Evolutionary conservation across 2,113 vertebrate genomes (phyloP).

Genomic region (Gymnobelideus leadbeateri): DNA sequence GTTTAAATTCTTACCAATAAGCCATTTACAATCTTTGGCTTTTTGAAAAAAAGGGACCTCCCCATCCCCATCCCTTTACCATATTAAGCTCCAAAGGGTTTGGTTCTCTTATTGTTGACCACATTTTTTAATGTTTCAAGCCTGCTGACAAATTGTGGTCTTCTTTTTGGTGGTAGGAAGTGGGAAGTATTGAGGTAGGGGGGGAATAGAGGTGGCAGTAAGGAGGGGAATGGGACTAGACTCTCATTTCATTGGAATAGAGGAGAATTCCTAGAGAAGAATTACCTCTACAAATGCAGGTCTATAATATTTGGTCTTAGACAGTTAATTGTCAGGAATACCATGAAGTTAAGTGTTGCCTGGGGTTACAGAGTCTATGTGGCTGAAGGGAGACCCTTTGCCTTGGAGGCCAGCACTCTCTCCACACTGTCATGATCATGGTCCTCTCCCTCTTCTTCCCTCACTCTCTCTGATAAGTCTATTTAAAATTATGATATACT

Average conservation of each 20-base stretch:
- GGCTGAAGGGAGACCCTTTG: not conserved
- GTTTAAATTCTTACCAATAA: not conserved
- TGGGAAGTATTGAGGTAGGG: not conserved
- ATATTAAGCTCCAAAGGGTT: conserved; percentile 53
- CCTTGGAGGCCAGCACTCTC: not conserved
- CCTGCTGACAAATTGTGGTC: not conserved
- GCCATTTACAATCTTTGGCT: conserved; percentile 62
- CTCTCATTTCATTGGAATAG: not conserved
- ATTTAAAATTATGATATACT: conserved; percentile 1
- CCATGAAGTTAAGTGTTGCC: not conserved
- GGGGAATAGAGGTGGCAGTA: not conserved
- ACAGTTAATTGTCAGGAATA: not conserved
- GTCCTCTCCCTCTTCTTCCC: not conserved
- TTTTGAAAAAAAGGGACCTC: not conserved
- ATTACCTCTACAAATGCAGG: not conserved
- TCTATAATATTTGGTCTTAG: not conserved
- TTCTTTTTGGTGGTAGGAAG: not conserved
- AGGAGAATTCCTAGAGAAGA: not conserved
- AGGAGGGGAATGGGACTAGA: not conserved
- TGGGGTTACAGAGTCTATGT: not conserved
- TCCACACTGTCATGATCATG: not conserved
- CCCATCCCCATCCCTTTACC: not conserved
- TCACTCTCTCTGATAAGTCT: not conserved
- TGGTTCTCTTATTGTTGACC: conserved; percentile 78
- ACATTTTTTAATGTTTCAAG: conserved; percentile 72